Evolutionary conservation across 2,113 vertebrate genomes (phyloP).

Genomic region (Syrmaticus mikado): DNA sequence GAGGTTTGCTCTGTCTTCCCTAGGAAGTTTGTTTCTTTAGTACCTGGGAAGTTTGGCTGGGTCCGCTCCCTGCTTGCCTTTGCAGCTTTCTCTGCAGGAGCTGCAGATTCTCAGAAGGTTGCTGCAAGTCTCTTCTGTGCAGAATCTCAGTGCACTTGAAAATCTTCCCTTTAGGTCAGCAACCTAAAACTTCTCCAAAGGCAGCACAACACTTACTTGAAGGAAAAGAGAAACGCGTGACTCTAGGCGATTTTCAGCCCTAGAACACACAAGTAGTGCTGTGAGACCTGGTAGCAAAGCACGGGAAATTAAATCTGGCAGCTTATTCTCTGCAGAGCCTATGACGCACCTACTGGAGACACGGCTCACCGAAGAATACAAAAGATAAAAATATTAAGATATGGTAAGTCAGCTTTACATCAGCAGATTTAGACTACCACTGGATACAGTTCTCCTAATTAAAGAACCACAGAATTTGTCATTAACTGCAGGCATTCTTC

Average conservation of each 20-base stretch:
- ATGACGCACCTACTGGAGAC: background rate
- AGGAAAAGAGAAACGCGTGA: background rate
- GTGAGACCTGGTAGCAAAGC: background rate
- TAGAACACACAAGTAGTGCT: background rate
- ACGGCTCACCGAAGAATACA: background rate
- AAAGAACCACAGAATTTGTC: background rate
- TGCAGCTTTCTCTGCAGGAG: background rate
- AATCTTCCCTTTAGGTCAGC: background rate
- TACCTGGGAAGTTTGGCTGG: background rate
- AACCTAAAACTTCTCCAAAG: background rate
- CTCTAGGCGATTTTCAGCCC: background rate
- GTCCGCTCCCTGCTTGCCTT: background rate
- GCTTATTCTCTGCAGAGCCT: background rate
- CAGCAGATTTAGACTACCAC: background rate
- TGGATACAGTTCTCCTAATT: background rate
- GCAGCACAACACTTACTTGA: background rate
- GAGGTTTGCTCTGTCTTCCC: background rate
- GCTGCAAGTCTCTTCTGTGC: background rate
- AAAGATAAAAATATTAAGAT: background rate
- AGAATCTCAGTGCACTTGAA: background rate
- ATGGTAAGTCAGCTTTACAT: background rate
- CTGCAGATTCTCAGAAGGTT: background rate
- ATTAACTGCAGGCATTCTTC: background rate
- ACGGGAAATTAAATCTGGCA: background rate
- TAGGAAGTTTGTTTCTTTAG: background rate